Evolutionary conservation across 2,888 invertebrate genomes (phyloP).

Genomic region (Polyommatus icarus): DNA sequence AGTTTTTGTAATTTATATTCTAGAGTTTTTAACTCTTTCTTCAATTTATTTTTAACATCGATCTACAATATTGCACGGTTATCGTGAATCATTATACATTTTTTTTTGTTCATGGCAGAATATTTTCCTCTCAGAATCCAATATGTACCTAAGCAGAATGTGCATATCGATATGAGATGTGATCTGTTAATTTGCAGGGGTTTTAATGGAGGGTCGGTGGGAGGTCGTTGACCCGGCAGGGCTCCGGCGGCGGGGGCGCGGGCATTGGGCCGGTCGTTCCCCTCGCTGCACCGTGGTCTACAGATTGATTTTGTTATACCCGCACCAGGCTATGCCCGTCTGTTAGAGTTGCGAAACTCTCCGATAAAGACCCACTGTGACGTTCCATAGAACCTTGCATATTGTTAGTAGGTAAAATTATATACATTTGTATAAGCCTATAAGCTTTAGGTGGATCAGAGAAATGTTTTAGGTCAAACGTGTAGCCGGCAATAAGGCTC

Average conservation of each 20-base stretch:
- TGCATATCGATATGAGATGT: constrained; percentile 42
- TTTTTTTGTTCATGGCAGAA: not conserved
- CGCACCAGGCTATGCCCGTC: constrained; percentile 6
- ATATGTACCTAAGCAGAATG: not conserved
- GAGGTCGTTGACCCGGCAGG: constrained; percentile 72
- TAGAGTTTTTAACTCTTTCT: constrained; percentile 41
- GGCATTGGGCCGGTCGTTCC: constrained; percentile 69
- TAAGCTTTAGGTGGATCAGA: no score
- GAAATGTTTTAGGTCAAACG: no score
- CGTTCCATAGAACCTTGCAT: not conserved
- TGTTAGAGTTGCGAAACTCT: constrained; percentile 1
- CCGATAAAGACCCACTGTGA: not conserved
- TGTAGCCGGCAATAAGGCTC: no score
- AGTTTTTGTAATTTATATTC: not conserved
- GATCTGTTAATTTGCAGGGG: constrained; percentile 49
- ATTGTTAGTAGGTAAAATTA: no score
- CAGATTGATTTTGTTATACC: constrained; percentile 53
- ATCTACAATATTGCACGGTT: not conserved
- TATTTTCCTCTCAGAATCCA: not conserved
- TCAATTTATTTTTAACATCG: not conserved
- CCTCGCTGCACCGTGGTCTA: constrained; percentile 57
- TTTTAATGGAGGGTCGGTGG: constrained; percentile 57
- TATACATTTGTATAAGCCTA: no score
- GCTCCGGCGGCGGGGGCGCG: constrained; percentile 63
- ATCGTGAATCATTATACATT: no score